Evolutionary conservation across 2,888 invertebrate genomes (phyloP).

Genomic region (Eudasyphora cyanicolor): DNA sequence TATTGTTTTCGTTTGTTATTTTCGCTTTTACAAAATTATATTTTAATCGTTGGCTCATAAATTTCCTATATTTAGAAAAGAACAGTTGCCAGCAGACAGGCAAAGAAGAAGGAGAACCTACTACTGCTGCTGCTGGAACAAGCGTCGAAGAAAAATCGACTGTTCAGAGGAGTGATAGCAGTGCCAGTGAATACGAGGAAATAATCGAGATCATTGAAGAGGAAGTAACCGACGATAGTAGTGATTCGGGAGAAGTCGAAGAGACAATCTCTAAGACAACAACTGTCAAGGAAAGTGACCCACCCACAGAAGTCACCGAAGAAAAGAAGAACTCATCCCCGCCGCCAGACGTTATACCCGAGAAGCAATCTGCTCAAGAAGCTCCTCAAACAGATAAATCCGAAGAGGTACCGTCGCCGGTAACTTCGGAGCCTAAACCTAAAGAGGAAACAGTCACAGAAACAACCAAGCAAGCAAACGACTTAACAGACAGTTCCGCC

Average conservation of each 20-base stretch:
- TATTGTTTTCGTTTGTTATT: conserved; percentile 61
- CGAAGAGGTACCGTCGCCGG: background rate
- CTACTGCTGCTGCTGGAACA: conserved; percentile 50
- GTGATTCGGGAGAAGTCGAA: conserved; percentile 70
- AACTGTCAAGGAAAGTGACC: conserved; percentile 15
- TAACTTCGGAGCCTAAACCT: background rate
- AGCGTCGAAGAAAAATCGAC: conserved; percentile 42
- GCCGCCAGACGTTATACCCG: background rate
- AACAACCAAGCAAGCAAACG: conserved; percentile 28
- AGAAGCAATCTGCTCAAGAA: conserved; percentile 25
- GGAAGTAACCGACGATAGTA: conserved; percentile 76
- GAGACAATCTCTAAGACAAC: conserved; percentile 54
- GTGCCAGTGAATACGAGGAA: conserved; percentile 78
- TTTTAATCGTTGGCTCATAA: conserved; percentile 45
- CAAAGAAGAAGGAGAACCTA: conserved; percentile 78
- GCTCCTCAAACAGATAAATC: conserved; percentile 48
- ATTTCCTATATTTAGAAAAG: conserved; percentile 70
- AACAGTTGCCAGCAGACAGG: conserved; percentile 80
- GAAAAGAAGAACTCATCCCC: background rate
- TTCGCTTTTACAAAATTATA: conserved; percentile 51
- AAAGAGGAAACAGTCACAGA: conserved; percentile 22
- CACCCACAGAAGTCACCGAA: background rate
- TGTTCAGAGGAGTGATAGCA: conserved; percentile 71
- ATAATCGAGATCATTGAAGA: conserved; percentile 72
- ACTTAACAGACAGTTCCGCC: conserved; percentile 66